phyloP scores from a whole-genome alignment of 2,888 invertebrate species.

The Agrotis segetum region DNA sequence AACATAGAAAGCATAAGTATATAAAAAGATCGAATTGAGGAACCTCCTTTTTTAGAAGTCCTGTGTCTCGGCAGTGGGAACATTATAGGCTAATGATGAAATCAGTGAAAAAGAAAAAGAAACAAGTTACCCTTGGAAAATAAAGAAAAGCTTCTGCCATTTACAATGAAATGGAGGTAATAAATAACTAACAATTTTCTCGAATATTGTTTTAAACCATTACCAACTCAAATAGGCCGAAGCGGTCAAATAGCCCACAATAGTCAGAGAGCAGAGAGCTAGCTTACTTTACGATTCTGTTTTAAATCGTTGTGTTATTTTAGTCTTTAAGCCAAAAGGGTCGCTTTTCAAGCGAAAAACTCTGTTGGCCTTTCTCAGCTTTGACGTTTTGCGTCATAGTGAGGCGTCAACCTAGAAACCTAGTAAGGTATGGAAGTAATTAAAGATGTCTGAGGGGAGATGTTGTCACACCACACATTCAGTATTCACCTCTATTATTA shows the following conservation, averaged over 20 bases:
- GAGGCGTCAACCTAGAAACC: slow-evolving; percentile 66
- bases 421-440: slow-evolving; percentile 65
- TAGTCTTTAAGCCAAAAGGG: slow-evolving; percentile 43
- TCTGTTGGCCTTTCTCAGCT: slow-evolving; percentile 63
- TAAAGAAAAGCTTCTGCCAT: not conserved
- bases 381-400: slow-evolving; percentile 53
- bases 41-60: too few relatives aligned
- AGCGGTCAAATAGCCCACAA: slow-evolving; percentile 24
- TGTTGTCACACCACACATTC: slow-evolving; percentile 9
- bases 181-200: slow-evolving; percentile 18
- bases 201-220: slow-evolving; percentile 23
- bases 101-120: not conserved
- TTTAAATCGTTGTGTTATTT: slow-evolving; percentile 60
- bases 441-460: slow-evolving; percentile 60
- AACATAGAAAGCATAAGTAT: too few relatives aligned
- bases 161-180: not conserved
- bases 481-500: slow-evolving; percentile 23
- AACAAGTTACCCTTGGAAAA: not conserved
- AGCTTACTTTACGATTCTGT: slow-evolving; percentile 55
- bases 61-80: too few relatives aligned
- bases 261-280: slow-evolving; percentile 41
- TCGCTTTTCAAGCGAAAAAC: slow-evolving; percentile 58
- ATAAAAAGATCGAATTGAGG: too few relatives aligned
- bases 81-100: too few relatives aligned
- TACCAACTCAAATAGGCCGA: not conserved